Conservation (phyloP, 2,888 invertebrate species). For the Campoletis raptor region DNA sequence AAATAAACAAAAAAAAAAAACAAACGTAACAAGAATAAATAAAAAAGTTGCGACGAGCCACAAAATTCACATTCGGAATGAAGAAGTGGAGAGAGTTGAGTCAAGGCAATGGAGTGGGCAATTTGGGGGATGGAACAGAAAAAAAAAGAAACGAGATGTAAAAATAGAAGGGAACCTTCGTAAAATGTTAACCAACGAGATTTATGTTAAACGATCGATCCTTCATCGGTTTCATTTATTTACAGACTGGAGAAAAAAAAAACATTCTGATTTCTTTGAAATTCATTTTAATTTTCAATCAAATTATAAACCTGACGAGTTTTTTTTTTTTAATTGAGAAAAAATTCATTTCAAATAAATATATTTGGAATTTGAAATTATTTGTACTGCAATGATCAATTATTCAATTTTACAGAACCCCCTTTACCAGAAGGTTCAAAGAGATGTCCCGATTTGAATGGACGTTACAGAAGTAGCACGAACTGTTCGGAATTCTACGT, state of each 20-base stretch:
- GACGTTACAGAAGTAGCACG: conserved; percentile 87
- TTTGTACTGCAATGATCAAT: conserved; percentile 17
- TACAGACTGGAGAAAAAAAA: not conserved
- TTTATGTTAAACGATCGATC: conserved; percentile 38
- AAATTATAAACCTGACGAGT: not conserved
- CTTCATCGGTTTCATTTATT: conserved; percentile 36
- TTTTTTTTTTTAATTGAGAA: not conserved
- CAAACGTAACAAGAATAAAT: conserved; percentile 43
- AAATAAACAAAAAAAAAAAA: conserved; percentile 61
- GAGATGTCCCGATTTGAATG: conserved; percentile 87
- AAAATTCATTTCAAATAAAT: not conserved
- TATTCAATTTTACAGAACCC: conserved; percentile 75
- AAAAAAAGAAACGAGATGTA: conserved; percentile 18
- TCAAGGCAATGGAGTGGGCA: conserved; percentile 20
- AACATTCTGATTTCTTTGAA: not conserved
- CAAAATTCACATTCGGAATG: conserved; percentile 61
- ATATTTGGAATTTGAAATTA: not conserved
- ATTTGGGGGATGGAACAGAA: conserved; percentile 22
- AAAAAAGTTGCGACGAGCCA: conserved; percentile 49
- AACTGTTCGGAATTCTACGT: conserved; percentile 89
- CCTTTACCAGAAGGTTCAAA: conserved; percentile 77
- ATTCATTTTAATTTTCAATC: not conserved
- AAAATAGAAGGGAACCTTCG: conserved; percentile 47
- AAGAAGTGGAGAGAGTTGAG: conserved; percentile 52
- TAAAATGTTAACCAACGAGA: conserved; percentile 6